Percentiles rank a stretch among this genome's conserved stretches.
phyloP scores from a whole-genome alignment of 37 sponge, comb jelly and placozoan genomes.

The Halichondria panicea region DNA sequence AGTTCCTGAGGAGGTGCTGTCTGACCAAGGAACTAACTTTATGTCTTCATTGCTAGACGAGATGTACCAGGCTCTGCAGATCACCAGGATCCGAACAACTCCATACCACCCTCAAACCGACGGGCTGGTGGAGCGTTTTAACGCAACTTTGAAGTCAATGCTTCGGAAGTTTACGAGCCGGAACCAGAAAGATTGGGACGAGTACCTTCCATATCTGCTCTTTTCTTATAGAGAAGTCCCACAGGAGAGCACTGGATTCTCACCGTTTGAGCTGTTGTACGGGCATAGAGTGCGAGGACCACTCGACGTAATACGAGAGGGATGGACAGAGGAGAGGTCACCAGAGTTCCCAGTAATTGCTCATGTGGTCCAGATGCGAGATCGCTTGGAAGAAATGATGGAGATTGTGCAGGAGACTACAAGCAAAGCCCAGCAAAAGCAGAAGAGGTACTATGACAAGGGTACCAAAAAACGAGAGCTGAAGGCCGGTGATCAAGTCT shows the following conservation, averaged over 20 bases:
- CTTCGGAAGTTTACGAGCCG: conserved; percentile 7
- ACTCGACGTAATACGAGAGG: conserved; percentile 41
- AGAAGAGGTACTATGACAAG: conserved; percentile 52
- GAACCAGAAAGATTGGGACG: conserved; percentile 30
- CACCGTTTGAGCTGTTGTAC: conserved; percentile 51
- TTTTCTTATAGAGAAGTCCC: conserved; percentile 56
- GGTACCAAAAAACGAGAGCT: conserved; percentile 19
- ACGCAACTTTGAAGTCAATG: conserved; percentile 46
- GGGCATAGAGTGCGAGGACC: conserved; percentile 53
- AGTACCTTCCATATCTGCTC: conserved; percentile 31
- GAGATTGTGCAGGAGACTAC: conserved; percentile 27
- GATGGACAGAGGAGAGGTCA: conserved; percentile 2
- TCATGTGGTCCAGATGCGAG: background rate
- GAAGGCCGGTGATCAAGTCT: conserved; percentile 52
- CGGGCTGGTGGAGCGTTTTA: no score
- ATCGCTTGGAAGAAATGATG: conserved; percentile 9
- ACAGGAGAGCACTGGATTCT: conserved; percentile 37
- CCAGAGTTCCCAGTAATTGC: background rate
- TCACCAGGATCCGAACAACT: no score
- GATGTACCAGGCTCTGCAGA: no score
- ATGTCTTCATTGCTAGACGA: conserved; percentile 23
- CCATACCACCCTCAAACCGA: no score
- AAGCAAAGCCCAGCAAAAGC: conserved; percentile 17
- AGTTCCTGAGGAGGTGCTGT: conserved; percentile 20
- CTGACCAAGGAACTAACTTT: conserved; percentile 41